Conservation (phyloP, 2,113 vertebrate species). For the Nycticryphes semicollaris region DNA sequence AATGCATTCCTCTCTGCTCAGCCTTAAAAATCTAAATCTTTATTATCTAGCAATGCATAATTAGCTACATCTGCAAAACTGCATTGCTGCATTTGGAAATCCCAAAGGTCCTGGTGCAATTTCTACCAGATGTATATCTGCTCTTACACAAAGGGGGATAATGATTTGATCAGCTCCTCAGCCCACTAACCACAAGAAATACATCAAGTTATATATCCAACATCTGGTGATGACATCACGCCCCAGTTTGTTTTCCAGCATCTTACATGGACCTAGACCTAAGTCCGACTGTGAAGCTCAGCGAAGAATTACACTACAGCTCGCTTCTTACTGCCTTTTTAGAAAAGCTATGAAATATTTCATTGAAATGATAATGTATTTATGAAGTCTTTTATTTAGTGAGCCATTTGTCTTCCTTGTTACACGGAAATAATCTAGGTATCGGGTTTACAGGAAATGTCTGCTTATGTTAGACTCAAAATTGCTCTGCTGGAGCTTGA, state of each 20-base stretch:
- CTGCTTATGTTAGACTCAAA: background rate
- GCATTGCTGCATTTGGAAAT: background rate
- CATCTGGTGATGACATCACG: constrained; percentile 9
- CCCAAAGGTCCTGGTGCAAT: background rate
- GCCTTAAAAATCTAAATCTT: background rate
- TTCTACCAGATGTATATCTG: constrained; percentile 32
- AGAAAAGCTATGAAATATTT: background rate
- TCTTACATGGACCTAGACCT: background rate
- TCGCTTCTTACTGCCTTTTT: background rate
- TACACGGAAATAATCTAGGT: background rate
- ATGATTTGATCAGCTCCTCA: background rate
- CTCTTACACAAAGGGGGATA: constrained; percentile 10
- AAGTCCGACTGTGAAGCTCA: background rate
- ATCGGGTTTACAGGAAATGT: background rate
- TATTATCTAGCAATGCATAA: background rate
- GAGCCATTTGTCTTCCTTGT: constrained; percentile 11
- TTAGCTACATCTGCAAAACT: constrained; percentile 16
- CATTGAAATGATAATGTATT: background rate
- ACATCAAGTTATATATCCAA: background rate
- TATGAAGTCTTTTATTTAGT: constrained; percentile 15
- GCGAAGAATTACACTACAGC: background rate
- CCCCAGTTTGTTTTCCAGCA: background rate
- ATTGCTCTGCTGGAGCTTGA: background rate
- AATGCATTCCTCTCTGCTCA: background rate
- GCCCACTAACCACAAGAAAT: constrained; percentile 14